Conservation (phyloP, 2,888 invertebrate species). For the Toxonevra muliebris region DNA sequence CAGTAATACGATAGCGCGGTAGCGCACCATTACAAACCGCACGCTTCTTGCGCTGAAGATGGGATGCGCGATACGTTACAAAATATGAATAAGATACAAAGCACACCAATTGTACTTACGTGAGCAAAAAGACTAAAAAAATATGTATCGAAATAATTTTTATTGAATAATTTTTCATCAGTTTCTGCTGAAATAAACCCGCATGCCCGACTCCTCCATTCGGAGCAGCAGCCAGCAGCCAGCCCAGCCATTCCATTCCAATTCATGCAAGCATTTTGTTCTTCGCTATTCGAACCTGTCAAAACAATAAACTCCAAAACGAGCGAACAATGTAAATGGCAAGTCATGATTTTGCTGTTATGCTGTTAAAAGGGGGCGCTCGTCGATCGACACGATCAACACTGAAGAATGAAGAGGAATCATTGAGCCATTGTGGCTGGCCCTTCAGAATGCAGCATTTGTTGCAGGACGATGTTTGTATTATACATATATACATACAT, state of each 20-base stretch:
- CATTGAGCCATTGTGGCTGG: constrained; percentile 27
- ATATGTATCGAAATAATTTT: constrained; percentile 54
- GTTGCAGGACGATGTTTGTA: constrained; percentile 23
- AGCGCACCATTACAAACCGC: too few relatives aligned
- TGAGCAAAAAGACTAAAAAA: constrained; percentile 7
- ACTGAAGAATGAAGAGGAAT: constrained; percentile 42
- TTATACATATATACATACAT: constrained; percentile 41
- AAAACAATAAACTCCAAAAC: constrained; percentile 63
- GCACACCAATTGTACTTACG: constrained; percentile 13
- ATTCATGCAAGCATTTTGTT: constrained; percentile 17
- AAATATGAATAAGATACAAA: constrained; percentile 9
- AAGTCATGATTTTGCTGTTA: constrained; percentile 63
- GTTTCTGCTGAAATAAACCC: constrained; percentile 51
- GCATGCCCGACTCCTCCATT: constrained; percentile 31
- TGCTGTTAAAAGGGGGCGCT: constrained; percentile 62
- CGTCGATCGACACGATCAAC: constrained; percentile 63
- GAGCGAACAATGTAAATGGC: constrained; percentile 63
- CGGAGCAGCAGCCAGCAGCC: constrained; percentile 14
- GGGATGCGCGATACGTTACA: too few relatives aligned
- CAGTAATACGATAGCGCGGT: too few relatives aligned
- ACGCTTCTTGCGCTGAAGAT: too few relatives aligned
- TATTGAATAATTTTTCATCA: constrained; percentile 64
- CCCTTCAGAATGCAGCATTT: background rate
- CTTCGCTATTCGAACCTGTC: constrained; percentile 46
- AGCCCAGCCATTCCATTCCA: too few relatives aligned